Base-by-base conservation (phyloP, 1,140 invertebrate species). In the Rhagoletis pomonella region DNA sequence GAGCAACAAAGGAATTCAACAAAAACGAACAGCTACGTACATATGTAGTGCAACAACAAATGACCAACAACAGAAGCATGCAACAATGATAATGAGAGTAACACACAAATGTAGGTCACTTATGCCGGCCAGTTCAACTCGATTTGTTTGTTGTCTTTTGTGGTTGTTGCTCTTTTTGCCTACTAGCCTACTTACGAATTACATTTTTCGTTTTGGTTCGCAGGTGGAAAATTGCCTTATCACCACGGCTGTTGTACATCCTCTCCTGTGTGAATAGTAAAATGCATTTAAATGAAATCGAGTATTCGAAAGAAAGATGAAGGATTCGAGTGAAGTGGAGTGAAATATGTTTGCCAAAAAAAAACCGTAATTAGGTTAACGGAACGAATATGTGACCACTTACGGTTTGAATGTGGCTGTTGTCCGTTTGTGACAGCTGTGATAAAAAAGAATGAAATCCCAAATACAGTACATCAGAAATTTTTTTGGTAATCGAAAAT, bases 61-160 rank as follows among this genome's bases (percentile, higher is more conserved):
- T 55, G 7, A 6, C 44, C 4, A 55, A 55, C 29, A 29, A 29
- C 29, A 29, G 29, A 81, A 81, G 60, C 73, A 55, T 81, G 73
- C 73, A 77, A 77, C 73, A 81, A 14, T 55, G 44, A 55, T 81
- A 81, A 81, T 81, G 73, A 81, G 73, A 81, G 73, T 55, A 81
- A 55, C 73, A 81, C 73, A 81, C 73, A n/a, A 81, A 81, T 81
- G 73, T 81, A 81, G 73, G 73, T 81, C 73, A 81, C 73, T 29
- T 55, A n/a, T 81, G 47, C 47, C 65, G 29, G 12, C 12, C 5
- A 12, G 44, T 19, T 17, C 17, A 73, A 55, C 73, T n/a, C 47
- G 73, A 81, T 81, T 81, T 50, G 69, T 7, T 29, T 29, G 29
- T n/a, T 77, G 73, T 17, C 44, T n/a, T 81, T 1, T 10, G 29